phyloP scores from a whole-genome alignment of 2,888 invertebrate genomes.

The Empis stercorea region DNA sequence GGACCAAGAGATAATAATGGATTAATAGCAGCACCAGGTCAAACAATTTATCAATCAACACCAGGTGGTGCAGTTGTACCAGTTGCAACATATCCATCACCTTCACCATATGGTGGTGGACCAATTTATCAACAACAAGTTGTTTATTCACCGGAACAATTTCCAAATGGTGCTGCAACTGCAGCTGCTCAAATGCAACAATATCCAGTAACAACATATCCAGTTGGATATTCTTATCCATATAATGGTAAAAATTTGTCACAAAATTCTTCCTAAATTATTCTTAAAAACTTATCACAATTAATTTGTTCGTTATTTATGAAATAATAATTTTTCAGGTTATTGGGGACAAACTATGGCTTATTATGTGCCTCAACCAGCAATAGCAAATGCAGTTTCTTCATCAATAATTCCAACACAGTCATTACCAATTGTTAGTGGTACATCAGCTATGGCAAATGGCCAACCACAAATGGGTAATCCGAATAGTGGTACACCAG shows the following conservation, averaged over 20 bases:
- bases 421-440: conserved; percentile 15
- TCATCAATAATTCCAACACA: conserved; percentile 25
- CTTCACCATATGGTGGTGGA: conserved; percentile 14
- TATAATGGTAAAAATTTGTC: conserved; percentile 25
- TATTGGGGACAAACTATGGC: conserved; percentile 34
- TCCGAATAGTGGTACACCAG: not conserved
- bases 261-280: not conserved
- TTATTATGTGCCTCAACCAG: conserved; percentile 34
- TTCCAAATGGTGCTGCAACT: conserved; percentile 19
- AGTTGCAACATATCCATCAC: conserved; percentile 18
- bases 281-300: not conserved
- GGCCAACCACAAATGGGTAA: not conserved
- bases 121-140: conserved; percentile 35
- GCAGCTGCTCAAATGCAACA: conserved; percentile 30
- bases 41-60: conserved; percentile 29
- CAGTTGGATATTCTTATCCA: conserved; percentile 34
- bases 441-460: conserved; percentile 1
- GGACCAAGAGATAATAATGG: conserved; percentile 24
- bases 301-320: not conserved
- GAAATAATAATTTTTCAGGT: conserved; percentile 14
- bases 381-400: conserved; percentile 23
- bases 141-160: conserved; percentile 35
- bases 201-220: conserved; percentile 34
- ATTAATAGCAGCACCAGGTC: conserved; percentile 26
- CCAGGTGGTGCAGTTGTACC: conserved; percentile 29